Evolutionary conservation across 2,797 vertebrate genomes (phyloP).

Genomic region (Hafferia zeledoni): DNA sequence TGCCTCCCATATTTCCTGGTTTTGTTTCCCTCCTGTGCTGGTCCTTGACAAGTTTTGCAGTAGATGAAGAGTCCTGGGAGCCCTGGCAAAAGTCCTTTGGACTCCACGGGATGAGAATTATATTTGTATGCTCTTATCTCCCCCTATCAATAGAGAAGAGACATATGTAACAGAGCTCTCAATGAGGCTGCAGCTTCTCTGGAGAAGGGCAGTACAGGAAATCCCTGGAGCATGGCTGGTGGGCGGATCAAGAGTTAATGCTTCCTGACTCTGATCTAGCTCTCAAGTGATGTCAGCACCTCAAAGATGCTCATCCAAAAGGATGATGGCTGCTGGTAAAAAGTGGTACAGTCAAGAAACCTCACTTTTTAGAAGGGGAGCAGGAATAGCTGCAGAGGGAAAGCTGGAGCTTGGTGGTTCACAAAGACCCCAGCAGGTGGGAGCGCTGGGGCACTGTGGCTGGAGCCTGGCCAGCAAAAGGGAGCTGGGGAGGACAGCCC

Average conservation of each 20-base stretch:
- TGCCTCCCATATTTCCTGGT: conserved; percentile 17
- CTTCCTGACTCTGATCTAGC: rapidly evolving
- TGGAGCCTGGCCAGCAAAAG: background rate
- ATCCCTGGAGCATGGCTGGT: rapidly evolving
- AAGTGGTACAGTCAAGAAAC: background rate
- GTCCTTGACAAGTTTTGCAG: background rate
- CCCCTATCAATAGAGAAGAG: background rate
- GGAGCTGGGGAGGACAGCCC: background rate
- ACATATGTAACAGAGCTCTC: background rate
- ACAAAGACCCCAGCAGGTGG: background rate
- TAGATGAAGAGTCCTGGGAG: background rate
- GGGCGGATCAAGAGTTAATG: rapidly evolving
- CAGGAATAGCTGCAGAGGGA: background rate
- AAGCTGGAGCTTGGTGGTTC: background rate
- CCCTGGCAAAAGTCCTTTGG: conserved; percentile 7
- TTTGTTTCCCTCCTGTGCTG: conserved; percentile 14
- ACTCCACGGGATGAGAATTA: background rate
- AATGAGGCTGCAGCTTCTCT: background rate
- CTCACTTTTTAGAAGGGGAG: background rate
- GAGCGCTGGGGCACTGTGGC: background rate
- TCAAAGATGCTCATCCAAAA: rapidly evolving
- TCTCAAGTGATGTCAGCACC: background rate
- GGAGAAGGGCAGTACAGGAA: background rate
- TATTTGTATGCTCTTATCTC: background rate
- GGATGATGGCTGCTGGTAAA: background rate